phyloP scores from a whole-genome alignment of 2,888 invertebrate species.

The Gryllus longicercus region DNA sequence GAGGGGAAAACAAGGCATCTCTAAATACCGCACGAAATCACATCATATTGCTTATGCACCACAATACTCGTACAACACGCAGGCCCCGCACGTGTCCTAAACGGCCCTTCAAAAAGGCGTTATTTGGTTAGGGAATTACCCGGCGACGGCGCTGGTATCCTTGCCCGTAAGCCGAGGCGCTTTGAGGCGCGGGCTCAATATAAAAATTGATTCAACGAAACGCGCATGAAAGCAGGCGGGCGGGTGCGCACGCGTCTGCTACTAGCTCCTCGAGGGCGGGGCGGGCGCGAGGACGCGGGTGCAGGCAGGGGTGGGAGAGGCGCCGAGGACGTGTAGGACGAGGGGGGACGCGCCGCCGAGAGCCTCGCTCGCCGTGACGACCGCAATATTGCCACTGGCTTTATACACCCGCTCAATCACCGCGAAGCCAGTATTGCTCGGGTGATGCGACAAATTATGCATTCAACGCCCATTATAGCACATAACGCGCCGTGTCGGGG shows the following conservation, averaged over 20 bases:
- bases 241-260: neutral
- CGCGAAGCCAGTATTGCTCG: constrained; percentile 7
- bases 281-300: neutral
- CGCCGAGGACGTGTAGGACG: neutral
- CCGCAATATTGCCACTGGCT: constrained; percentile 11
- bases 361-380: neutral
- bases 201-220: neutral
- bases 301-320: neutral
- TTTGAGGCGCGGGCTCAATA: neutral
- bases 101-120: no score
- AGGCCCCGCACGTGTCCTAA: no score
- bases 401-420: constrained; percentile 17
- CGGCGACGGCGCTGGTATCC: no score
- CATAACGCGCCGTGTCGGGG: constrained; percentile 9
- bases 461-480: constrained; percentile 17
- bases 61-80: no score
- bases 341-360: neutral
- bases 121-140: no score
- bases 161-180: no score
- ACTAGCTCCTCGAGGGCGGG: neutral
- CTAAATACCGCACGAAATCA: no score
- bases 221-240: neutral
- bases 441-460: constrained; percentile 17
- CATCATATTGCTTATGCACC: no score
- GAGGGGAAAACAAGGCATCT: no score